Percentiles rank a stretch among this genome's conserved stretches.
Evolutionary conservation across 2,113 vertebrate genomes (phyloP).

Genomic region (Gnathonemus longibarbis): DNA sequence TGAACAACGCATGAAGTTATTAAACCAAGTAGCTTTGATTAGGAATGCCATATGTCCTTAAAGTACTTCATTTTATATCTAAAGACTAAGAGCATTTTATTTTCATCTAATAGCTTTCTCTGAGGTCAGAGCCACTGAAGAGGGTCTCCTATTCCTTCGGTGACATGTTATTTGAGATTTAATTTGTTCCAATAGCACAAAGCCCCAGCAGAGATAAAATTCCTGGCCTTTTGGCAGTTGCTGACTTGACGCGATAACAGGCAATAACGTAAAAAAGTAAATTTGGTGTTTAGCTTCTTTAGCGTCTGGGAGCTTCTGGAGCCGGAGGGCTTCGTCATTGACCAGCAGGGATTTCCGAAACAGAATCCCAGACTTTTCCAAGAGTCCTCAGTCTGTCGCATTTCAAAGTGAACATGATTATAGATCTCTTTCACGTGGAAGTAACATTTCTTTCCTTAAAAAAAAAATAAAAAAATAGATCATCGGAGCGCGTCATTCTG

Average conservation of each 20-base stretch:
- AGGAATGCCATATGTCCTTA: background rate
- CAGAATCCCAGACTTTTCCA: background rate
- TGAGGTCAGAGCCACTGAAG: background rate
- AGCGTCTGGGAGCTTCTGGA: background rate
- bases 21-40: background rate
- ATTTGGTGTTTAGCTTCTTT: background rate
- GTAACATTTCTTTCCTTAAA: constrained; percentile 18
- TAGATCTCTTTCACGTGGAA: constrained; percentile 29
- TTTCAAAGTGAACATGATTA: constrained; percentile 30
- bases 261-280: background rate
- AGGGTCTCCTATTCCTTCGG: background rate
- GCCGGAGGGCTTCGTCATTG: background rate
- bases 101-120: background rate
- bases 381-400: background rate
- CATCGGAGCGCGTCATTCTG: constrained; percentile 41
- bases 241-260: constrained; percentile 14
- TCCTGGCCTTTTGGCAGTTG: background rate
- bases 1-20: background rate
- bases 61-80: background rate
- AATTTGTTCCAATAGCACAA: constrained; percentile 16
- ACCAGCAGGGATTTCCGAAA: constrained; percentile 12
- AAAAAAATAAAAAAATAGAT: constrained; percentile 20
- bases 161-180: constrained; percentile 6
- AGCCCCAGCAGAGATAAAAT: background rate
- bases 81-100: background rate